These are phyloP conservation scores for Cyanistes caeruleus DNA, from an alignment of 2,113 vertebrate genomes.

Conservation along the genomic window DNA sequence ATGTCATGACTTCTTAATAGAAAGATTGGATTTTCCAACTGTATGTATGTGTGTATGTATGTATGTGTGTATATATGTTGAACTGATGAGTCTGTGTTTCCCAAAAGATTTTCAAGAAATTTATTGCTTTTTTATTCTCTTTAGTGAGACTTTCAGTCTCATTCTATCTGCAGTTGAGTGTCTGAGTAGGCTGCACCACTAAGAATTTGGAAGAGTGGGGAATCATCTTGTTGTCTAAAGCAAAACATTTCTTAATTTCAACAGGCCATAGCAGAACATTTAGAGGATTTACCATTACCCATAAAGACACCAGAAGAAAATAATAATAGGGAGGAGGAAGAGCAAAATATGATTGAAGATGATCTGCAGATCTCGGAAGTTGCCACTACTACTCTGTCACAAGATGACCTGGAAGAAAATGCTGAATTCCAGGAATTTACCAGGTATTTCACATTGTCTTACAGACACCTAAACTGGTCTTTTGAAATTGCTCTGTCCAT, in stretches of 20 bases:
- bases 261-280: background rate
- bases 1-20: background rate
- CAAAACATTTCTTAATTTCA: background rate
- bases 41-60: background rate
- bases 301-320: slow-evolving; percentile 20
- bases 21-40: background rate
- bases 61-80: background rate
- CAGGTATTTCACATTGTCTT: slow-evolving; percentile 57
- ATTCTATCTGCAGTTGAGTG: background rate
- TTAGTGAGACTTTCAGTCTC: background rate
- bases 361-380: slow-evolving; percentile 39
- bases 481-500: background rate
- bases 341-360: slow-evolving; percentile 52
- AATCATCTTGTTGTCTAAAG: background rate
- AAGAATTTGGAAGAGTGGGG: background rate
- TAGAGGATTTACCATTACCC: background rate
- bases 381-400: background rate
- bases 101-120: background rate
- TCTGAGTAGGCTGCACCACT: background rate
- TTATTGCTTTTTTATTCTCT: background rate
- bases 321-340: slow-evolving; percentile 66
- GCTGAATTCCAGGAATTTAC: slow-evolving; percentile 28
- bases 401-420: slow-evolving; percentile 63
- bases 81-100: background rate
- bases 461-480: background rate